Evolutionary conservation across 2,888 invertebrate species (phyloP), one percentile per base, ranked within the genome.

Genomic region (Chymomyza caudatula): DNA sequence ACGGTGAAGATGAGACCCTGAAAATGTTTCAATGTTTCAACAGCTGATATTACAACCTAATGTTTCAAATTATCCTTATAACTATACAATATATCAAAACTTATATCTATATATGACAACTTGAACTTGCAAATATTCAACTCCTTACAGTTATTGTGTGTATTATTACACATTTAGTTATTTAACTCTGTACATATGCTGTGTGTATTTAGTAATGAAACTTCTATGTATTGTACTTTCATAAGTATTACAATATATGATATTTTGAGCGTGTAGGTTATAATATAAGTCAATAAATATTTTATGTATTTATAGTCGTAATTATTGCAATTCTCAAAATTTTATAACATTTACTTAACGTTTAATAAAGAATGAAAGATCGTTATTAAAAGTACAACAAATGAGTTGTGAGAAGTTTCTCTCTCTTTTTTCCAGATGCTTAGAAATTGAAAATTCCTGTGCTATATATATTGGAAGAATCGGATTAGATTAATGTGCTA

Each of bases 281-380:
- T 65, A 64, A 65, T 29, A 43, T 66, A 85, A 72, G 65, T 73
- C 29, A 37, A 37, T 11, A 37, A 37, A 11, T 11, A 37, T 37
- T 37, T 72, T 61, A 69, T 80, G 74, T 81, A 83, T 69, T 74
- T 80, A 70, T 80, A 85, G 81, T 78, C 67, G 67, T 86, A 85
- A 82, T 74, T 84, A 82, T 59, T 77, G 81, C 86, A 85, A 83
- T 85, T 82, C 82, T 82, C 82, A 81, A 69, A 55, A 73, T 81
- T 85, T 83, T 83, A 79, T 81, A 80, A 83, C 76, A 83, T 85
- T 85, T 85, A 81, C 84, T 72, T 85, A 85, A 83, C 66, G 74
- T 83, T 80, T 85, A 82, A 77, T 56, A 74, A 67, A 71, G 63
- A 69, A 60, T 58, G 47, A 44, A 58, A 47, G 47, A 85, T 83